Base-by-base conservation (phyloP, 2,888 invertebrate species). In the Drosophila meridionalis region DNA sequence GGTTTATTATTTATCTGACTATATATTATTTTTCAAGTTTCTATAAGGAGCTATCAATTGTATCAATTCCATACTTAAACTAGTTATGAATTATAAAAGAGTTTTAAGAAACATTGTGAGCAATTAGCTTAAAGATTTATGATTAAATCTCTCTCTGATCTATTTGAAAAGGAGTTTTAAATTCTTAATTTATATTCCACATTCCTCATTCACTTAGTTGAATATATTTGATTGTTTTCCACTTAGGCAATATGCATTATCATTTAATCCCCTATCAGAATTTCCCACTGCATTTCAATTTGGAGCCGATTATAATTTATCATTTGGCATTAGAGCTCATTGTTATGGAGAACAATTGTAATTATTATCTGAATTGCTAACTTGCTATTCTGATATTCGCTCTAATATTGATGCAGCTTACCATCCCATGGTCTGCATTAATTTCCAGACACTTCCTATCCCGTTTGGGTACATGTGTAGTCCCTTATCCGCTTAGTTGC, bases 401-500 rank as follows among this genome's bases (percentile, higher is more conserved):
- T n/a, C 38, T 52, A 45, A 38, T 36, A 69, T 28, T 34, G 69
- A 52, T 52, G 11, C 12, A 47, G 55, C 34, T 40, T 40, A 12
- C 7, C 28, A n/a, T 34, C 26, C 6, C 6, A 14, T 32, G 26
- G 28, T 40, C 48, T 26, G 43, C 30, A 34, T 71, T 32, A 45
- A 61, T 57, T 45, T 34, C 9, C 12, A 34, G 38, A 11, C 36
- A 26, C 38, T n/a, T 45, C 38, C 26, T 36, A 14, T n/a, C 11
- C 45, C 20, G 30, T 8, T 28, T 71, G 40, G 61, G 36, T n/a
- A 73, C 59, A 67, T 64, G 53, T 64, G 56, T 80, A 48, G 50
- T 52, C 42, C 57, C 38, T 58, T 48, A 63, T 65, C 62, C 43
- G 48, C 28, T 66, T 72, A 45, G 58, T 20, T 60, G 28, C 28